Base-by-base conservation (phyloP, 2,113 vertebrate genomes). In the Mesocricetus auratus region DNA sequence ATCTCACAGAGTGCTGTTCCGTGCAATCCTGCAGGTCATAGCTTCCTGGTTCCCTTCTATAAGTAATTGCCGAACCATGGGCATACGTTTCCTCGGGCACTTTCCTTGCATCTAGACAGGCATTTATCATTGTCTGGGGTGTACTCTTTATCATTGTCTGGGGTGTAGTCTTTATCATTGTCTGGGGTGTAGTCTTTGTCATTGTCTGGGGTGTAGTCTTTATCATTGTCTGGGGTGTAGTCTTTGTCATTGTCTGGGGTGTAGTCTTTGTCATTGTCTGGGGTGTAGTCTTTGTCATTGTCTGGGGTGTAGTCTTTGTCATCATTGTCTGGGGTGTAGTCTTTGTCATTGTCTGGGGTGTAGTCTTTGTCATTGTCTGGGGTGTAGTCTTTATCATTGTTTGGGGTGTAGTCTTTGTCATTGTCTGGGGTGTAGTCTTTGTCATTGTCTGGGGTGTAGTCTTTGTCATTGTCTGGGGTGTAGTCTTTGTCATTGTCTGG, bases 1-100 rank as follows among this genome's bases (percentile, higher is more conserved):
- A 33, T 9, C 22, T 58, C 58, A 53, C n/a, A n/a, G n/a, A 87
- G 19, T 26, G 36, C 21, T 66, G 78, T 58, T 58, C 91, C 58
- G 93, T 90, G 22, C 39, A 17, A 16, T 73, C 17, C 16, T 73
- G 47, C 42, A 62, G n/a, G 39, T 83, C 87, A 89, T 31, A 53
- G 85, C 56, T 86, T 95, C 73, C 87, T 21, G 17, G 68, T 17
- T 83, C 21, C 50, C 42, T 81, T 77, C 26, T 17, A 90, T 71
- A 93, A 94, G 74, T 89, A 91, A 92, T 92, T 66, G 66, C 5
- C 82, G 64, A 66, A 92, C 75, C 45, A 66, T 3, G 81, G 24
- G 58, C 78, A 71, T 86, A 45, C 19, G 33, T 93, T 96, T 87
- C 69, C 78, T 75, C 42, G 92, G 94, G 56, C 8, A 50, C 50